phyloP scores from a whole-genome alignment of 2,888 invertebrate genomes.

The Creontiades dilutus region DNA sequence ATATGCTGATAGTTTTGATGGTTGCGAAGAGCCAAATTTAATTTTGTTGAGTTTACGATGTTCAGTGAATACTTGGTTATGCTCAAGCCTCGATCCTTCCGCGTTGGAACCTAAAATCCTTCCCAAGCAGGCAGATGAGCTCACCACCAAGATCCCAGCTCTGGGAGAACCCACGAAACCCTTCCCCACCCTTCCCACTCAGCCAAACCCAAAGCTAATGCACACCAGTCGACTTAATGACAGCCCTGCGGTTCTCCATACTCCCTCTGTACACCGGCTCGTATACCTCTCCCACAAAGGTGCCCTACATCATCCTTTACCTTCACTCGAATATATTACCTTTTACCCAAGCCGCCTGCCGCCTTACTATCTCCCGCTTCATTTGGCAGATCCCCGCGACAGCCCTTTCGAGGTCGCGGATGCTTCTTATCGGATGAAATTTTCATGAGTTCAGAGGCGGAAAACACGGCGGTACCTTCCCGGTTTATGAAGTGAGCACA shows the following conservation, averaged over 20 bases:
- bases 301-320: neutral
- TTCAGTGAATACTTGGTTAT: too few relatives aligned
- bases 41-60: too few relatives aligned
- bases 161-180: neutral
- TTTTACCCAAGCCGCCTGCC: neutral
- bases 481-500: slow-evolving; percentile 9
- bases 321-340: slow-evolving; percentile 43
- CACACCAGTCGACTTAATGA: slow-evolving; percentile 30
- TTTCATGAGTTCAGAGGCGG: neutral
- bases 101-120: too few relatives aligned
- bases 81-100: too few relatives aligned
- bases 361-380: slow-evolving; percentile 1
- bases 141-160: neutral
- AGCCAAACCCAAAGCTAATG: neutral
- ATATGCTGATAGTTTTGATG: too few relatives aligned
- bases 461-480: slow-evolving; percentile 15
- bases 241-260: slow-evolving; percentile 40
- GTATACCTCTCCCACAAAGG: slow-evolving; percentile 34
- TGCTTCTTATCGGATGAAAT: slow-evolving; percentile 14
- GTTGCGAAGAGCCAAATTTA: too few relatives aligned
- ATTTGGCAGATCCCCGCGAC: neutral
- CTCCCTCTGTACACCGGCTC: neutral
- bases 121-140: too few relatives aligned
- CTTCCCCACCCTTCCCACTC: neutral
- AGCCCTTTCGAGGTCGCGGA: slow-evolving; percentile 19